These are phyloP conservation scores for Callinectes sapidus DNA, from an alignment of 2,888 invertebrate genomes.

Conservation along the genomic window DNA sequence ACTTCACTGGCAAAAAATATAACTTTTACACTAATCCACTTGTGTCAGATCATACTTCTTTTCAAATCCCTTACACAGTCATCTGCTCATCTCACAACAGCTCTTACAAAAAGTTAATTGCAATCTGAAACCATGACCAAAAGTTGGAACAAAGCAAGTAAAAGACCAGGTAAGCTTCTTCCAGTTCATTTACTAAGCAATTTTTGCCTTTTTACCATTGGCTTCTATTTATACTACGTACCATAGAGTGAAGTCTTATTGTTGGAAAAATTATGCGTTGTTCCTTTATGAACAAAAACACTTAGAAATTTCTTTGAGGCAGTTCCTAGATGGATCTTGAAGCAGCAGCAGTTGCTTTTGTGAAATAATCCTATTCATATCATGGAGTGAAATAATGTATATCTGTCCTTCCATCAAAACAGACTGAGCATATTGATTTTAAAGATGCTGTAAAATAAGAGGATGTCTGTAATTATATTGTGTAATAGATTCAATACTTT, in stretches of 20 bases:
- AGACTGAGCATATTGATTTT: neutral
- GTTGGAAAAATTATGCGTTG: neutral
- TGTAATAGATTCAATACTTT: neutral
- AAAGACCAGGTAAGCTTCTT: neutral
- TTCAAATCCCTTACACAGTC: neutral
- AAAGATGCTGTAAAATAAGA: neutral
- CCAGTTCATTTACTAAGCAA: neutral
- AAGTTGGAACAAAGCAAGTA: neutral
- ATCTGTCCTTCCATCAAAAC: neutral
- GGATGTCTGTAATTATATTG: neutral
- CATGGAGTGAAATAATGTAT: neutral
- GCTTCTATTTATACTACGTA: neutral
- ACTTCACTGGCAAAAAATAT: neutral
- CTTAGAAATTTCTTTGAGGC: neutral
- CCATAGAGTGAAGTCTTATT: neutral
- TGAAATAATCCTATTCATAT: neutral
- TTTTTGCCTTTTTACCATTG: neutral
- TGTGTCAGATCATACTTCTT: neutral
- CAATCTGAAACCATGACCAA: neutral
- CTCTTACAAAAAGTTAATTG: neutral
- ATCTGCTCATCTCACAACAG: neutral
- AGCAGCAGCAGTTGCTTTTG: neutral
- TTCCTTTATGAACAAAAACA: neutral
- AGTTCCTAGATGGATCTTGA: neutral
- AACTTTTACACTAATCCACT: neutral